Percentiles rank a stretch among this genome's conserved stretches.
These are phyloP conservation scores for Kryptolebias marmoratus DNA, from an alignment of 2,113 vertebrate genomes.

Conservation along the genomic window DNA sequence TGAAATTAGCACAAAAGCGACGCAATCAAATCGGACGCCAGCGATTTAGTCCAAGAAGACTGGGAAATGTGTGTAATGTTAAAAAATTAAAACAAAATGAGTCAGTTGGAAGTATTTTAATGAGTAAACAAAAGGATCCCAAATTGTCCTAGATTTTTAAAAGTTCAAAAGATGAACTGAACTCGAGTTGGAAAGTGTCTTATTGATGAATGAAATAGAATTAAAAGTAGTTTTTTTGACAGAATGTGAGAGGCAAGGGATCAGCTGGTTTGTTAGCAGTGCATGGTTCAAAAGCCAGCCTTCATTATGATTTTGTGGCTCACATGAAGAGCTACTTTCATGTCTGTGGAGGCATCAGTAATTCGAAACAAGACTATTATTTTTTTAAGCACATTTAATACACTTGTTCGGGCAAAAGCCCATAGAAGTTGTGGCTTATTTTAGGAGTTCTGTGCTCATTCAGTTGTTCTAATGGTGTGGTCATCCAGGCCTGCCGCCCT, in stretches of 20 bases:
- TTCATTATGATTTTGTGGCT: not conserved
- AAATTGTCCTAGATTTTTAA: not conserved
- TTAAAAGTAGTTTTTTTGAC: not conserved
- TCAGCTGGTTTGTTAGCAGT: not conserved
- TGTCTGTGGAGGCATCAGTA: constrained; percentile 1
- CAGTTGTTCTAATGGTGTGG: not conserved
- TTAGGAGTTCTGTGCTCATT: not conserved
- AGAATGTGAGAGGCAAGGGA: not conserved
- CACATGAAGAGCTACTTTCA: not conserved
- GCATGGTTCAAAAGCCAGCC: not conserved
- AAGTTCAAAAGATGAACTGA: not conserved
- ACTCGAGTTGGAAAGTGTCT: not conserved
- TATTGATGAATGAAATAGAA: not conserved
- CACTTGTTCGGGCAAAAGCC: not conserved
- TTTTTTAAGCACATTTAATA: not conserved
- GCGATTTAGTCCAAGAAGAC: not conserved
- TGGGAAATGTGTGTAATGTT: not conserved
- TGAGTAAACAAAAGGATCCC: not conserved
- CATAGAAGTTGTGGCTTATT: not conserved
- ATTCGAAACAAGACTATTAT: too few species aligned
- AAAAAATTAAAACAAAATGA: not conserved
- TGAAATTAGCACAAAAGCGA: not conserved
- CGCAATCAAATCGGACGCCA: not conserved
- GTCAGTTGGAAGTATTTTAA: not conserved
- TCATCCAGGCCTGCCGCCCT: not conserved